Evolutionary conservation across 2,888 invertebrate genomes (phyloP), one percentile per base, ranked within the genome.

Genomic region (Phytoseiulus persimilis): DNA sequence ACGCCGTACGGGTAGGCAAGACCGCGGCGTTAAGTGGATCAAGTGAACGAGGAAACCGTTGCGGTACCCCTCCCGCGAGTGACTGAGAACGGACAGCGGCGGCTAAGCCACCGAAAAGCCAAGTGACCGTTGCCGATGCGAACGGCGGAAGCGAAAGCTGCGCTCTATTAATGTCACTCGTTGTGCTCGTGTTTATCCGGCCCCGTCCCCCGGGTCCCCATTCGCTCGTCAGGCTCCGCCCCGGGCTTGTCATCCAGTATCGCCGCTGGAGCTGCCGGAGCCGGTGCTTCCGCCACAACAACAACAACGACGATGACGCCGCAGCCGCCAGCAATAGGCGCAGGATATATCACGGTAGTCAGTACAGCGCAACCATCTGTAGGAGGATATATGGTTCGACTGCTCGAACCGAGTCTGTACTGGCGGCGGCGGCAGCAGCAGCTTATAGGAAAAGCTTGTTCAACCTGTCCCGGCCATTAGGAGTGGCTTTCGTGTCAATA

Each of bases 381-480:
- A 18, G 65, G 28, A 65, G 65, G 18, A 65, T 65, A 65, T 65
- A 65, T 65, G 65, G 65, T 65, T 28, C 28, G 65, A 65, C 65
- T 28, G 65, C 23, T 65, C 65, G 65, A 65, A 23, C 23, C 9
- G 65, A 39, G 39, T 39, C 39, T 39, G 39, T 9, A 6, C 39
- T 23, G 65, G 28, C 65, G 23, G 65, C 65, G 18, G 23, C 65
- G 18, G 65, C 65, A 28, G 65, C 65, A 28, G 65, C 65, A 65
- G 65, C 65, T 65, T 65, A 65, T 65, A 65, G 65, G 65, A 28
- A 65, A 65, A 65, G 65, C 65, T 65, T 65, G 65, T 65, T 65
- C 65, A 65, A 65, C 65, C 65, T 65, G 65, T 65, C 65, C 65
- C 65, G 65, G 65, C 65, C 65, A 65, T 65, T 65, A 65, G 65